These are phyloP conservation scores for Lepeophtheirus nordmannii DNA, from an alignment of 2,888 invertebrate species.

Conservation along the genomic window DNA sequence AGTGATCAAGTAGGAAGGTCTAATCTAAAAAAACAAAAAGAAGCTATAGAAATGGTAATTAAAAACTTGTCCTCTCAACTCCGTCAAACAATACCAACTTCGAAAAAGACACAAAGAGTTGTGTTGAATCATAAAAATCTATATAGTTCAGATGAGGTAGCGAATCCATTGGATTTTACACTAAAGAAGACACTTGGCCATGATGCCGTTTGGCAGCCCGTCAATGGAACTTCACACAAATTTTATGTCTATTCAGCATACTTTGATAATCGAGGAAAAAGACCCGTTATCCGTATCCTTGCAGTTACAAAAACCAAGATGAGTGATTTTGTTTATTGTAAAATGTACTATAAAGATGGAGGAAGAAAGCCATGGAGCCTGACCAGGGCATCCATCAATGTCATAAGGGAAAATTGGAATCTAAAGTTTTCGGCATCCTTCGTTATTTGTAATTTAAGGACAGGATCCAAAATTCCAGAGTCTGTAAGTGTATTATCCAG, in stretches of 20 bases:
- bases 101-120: constrained; percentile 2
- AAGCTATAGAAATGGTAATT: constrained; percentile 18
- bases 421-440: constrained; percentile 70
- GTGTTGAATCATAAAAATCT: background rate
- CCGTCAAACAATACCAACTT: constrained; percentile 6
- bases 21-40: constrained; percentile 21
- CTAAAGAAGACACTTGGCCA: constrained; percentile 27
- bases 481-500: constrained; percentile 51
- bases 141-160: constrained; percentile 25
- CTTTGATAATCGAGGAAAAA: constrained; percentile 44
- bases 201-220: constrained; percentile 32
- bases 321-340: constrained; percentile 54
- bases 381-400: constrained; percentile 35
- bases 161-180: constrained; percentile 26
- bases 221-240: constrained; percentile 39
- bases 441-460: constrained; percentile 46
- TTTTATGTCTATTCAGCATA: constrained; percentile 85
- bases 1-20: constrained; percentile 9
- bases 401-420: constrained; percentile 84
- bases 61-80: constrained; percentile 11
- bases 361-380: background rate
- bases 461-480: constrained; percentile 38
- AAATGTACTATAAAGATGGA: constrained; percentile 27
- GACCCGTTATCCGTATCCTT: constrained; percentile 50
- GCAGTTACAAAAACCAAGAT: constrained; percentile 75